Percentiles rank a stretch among this genome's conserved stretches.
These are phyloP conservation scores for Anaspis maculata DNA, from an alignment of 2,888 invertebrate species.

Conservation along the genomic window DNA sequence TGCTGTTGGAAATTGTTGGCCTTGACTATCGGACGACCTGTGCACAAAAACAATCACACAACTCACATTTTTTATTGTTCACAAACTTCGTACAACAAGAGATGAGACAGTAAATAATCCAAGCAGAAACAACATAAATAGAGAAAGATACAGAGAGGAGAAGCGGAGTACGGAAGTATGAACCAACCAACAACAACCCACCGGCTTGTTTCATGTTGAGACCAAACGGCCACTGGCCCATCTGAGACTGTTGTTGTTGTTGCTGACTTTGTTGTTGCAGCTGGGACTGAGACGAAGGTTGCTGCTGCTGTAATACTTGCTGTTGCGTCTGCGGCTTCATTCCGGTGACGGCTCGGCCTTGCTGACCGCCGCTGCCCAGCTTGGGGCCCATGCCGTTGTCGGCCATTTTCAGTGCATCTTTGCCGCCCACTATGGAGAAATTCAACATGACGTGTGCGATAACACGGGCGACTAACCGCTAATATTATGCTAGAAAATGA, in stretches of 20 bases:
- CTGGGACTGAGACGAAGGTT: too few relatives aligned
- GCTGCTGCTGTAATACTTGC: slow-evolving; percentile 4
- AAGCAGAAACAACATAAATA: too few relatives aligned
- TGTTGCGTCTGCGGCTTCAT: slow-evolving; percentile 25
- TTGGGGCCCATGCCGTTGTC: slow-evolving; percentile 20
- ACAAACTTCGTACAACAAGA: slow-evolving; percentile 11
- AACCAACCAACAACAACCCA: too few relatives aligned
- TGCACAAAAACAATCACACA: too few relatives aligned
- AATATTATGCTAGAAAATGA: too few relatives aligned
- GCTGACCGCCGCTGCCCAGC: too few relatives aligned
- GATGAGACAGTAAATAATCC: background rate
- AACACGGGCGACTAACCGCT: too few relatives aligned
- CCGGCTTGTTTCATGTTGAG: slow-evolving; percentile 21
- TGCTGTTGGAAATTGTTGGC: slow-evolving; percentile 41
- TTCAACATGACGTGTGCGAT: too few relatives aligned
- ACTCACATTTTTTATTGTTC: too few relatives aligned
- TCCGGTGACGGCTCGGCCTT: slow-evolving; percentile 38
- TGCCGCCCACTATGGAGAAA: slow-evolving; percentile 13
- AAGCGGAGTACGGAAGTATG: too few relatives aligned
- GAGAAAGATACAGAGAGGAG: too few relatives aligned
- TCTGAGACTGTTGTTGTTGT: slow-evolving; percentile 27
- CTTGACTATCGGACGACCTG: slow-evolving; percentile 53
- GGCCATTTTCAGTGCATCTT: slow-evolving; percentile 21
- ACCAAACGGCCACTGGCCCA: slow-evolving; percentile 24
- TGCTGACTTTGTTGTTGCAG: slow-evolving; percentile 2